These are phyloP conservation scores for Gymnothorax javanicus DNA, from an alignment of 2,797 vertebrate species.

Conservation along the genomic window DNA sequence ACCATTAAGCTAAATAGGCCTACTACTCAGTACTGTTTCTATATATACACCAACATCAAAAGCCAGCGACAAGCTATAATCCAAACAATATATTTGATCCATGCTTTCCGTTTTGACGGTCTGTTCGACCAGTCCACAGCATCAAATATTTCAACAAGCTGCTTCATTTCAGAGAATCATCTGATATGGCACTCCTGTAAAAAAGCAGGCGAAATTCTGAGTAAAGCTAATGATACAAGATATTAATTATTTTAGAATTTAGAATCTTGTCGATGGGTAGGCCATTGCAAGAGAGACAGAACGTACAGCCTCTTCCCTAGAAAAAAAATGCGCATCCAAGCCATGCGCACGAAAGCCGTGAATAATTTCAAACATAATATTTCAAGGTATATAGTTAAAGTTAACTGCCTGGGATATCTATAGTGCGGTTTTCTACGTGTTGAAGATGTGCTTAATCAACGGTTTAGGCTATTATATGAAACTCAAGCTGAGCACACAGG, in stretches of 20 bases:
- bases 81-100: not conserved
- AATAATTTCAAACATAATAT: no score
- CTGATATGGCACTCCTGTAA: constrained; percentile 1
- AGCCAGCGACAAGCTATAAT: not conserved
- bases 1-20: not conserved
- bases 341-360: not conserved
- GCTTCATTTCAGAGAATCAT: not conserved
- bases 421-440: no score
- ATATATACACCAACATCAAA: not conserved
- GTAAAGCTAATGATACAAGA: not conserved
- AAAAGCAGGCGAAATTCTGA: not conserved
- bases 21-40: not conserved
- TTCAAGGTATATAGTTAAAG: no score
- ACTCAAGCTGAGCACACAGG: no score
- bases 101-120: not conserved
- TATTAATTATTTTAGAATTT: not conserved
- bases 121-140: not conserved
- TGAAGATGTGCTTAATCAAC: no score
- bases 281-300: not conserved
- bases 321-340: not conserved
- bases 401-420: no score
- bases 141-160: not conserved
- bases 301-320: not conserved
- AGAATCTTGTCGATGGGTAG: not conserved
- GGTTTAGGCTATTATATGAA: no score